Conservation (phyloP, 2,888 invertebrate species). For the Sphaeridia pumilis region DNA sequence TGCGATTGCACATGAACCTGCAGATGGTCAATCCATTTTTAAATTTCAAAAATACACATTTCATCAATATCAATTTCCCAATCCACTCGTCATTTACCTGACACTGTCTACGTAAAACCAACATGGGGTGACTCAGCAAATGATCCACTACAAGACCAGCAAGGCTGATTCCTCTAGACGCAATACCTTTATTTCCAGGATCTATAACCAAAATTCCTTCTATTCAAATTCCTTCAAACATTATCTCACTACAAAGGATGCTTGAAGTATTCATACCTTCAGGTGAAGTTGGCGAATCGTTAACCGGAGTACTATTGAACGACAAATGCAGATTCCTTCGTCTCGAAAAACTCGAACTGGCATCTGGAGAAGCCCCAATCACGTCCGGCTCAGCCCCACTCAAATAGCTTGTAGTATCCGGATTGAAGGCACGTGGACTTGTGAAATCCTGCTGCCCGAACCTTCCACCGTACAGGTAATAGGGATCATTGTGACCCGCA, state of each 20-base stretch:
- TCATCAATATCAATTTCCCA: not conserved
- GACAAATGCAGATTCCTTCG: conserved; percentile 15
- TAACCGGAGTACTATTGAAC: conserved; percentile 23
- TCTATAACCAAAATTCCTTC: too few relatives aligned
- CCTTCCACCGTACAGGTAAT: conserved; percentile 3
- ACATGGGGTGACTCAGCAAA: conserved; percentile 83
- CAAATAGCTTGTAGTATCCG: too few relatives aligned
- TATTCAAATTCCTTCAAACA: too few relatives aligned
- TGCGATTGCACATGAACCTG: conserved; percentile 59
- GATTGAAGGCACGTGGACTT: too few relatives aligned
- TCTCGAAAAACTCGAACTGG: conserved; percentile 1
- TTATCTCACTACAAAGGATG: too few relatives aligned
- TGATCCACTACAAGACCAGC: conserved; percentile 80
- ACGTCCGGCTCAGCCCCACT: conserved; percentile 9
- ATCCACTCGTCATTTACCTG: conserved; percentile 52
- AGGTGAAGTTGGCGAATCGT: conserved; percentile 27
- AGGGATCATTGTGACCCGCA: conserved; percentile 6
- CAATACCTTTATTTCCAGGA: conserved; percentile 51
- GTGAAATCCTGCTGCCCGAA: not conserved
- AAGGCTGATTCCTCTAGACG: conserved; percentile 68
- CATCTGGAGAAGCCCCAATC: not conserved
- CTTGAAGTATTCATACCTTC: too few relatives aligned
- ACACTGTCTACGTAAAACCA: conserved; percentile 83
- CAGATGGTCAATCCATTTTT: too few relatives aligned
- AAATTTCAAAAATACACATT: too few relatives aligned